phyloP scores from a whole-genome alignment of 2,113 vertebrate species.

The Helogale parvula region DNA sequence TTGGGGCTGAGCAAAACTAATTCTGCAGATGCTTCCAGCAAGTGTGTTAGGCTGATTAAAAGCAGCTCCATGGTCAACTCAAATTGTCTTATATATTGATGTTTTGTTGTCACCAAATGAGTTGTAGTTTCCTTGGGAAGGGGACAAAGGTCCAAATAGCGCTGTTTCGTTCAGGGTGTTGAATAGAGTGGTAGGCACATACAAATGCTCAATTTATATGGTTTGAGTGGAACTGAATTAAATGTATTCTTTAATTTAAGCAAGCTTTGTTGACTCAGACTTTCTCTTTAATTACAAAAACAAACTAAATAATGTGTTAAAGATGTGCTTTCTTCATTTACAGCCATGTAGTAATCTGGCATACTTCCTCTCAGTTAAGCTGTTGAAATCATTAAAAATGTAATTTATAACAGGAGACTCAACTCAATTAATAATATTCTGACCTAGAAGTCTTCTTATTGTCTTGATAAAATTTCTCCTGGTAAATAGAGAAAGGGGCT shows the following conservation, averaged over 20 bases:
- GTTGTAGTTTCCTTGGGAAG: constrained; percentile 9
- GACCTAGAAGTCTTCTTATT: neutral
- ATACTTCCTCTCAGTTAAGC: neutral
- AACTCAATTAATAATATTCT: neutral
- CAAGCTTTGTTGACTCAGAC: neutral
- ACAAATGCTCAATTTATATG: neutral
- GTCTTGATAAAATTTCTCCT: neutral
- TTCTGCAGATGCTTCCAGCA: constrained; percentile 73
- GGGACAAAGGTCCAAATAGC: neutral
- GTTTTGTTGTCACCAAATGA: constrained; percentile 62
- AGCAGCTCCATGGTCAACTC: constrained; percentile 58
- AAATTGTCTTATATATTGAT: constrained; percentile 75
- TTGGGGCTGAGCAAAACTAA: constrained; percentile 70
- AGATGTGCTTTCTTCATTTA: neutral
- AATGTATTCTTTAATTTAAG: constrained; percentile 9
- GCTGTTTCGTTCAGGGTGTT: neutral
- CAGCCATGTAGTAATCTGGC: neutral
- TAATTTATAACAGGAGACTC: neutral
- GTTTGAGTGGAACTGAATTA: neutral
- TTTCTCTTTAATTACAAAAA: constrained; percentile 40
- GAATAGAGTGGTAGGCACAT: neutral
- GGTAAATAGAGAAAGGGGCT: neutral
- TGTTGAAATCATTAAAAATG: neutral
- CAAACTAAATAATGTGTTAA: neutral
- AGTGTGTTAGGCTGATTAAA: constrained; percentile 79